phyloP scores from a whole-genome alignment of 2,797 vertebrate genomes.

The Rhinoraja longicauda region DNA sequence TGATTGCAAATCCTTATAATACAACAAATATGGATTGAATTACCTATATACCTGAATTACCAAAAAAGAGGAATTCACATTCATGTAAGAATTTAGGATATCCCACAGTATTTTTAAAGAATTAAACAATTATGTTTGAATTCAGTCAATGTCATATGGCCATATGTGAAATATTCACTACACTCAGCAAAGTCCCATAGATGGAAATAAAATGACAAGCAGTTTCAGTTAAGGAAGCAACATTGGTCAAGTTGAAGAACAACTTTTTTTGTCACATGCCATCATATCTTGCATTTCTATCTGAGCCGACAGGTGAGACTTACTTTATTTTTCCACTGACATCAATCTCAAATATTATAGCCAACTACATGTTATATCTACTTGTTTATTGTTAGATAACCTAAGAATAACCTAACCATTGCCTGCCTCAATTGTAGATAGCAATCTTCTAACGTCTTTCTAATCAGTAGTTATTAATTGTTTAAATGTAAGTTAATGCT shows the following conservation, averaged over 20 bases:
- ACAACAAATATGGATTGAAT: neutral
- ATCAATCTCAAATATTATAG: neutral
- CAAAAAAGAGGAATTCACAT: neutral
- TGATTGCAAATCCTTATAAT: neutral
- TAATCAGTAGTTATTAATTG: neutral
- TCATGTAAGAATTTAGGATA: neutral
- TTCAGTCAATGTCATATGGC: neutral
- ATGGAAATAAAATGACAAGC: neutral
- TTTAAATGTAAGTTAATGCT: too few species aligned
- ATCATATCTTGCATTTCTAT: neutral
- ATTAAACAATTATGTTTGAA: neutral
- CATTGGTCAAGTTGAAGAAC: neutral
- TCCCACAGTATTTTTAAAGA: neutral
- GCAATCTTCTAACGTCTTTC: constrained; percentile 45
- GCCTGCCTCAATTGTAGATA: constrained; percentile 36
- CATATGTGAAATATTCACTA: too few species aligned
- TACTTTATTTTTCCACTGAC: neutral
- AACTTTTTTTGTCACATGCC: neutral
- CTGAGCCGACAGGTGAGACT: neutral
- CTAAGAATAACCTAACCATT: constrained; percentile 41
- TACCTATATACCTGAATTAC: too few species aligned
- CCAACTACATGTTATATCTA: neutral
- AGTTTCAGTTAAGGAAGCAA: neutral
- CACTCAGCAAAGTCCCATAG: neutral
- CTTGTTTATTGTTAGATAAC: neutral